Evolutionary conservation across 2,888 invertebrate genomes (phyloP), one percentile per base, ranked within the genome.

Genomic region (Cylindroiulus punctatus): DNA sequence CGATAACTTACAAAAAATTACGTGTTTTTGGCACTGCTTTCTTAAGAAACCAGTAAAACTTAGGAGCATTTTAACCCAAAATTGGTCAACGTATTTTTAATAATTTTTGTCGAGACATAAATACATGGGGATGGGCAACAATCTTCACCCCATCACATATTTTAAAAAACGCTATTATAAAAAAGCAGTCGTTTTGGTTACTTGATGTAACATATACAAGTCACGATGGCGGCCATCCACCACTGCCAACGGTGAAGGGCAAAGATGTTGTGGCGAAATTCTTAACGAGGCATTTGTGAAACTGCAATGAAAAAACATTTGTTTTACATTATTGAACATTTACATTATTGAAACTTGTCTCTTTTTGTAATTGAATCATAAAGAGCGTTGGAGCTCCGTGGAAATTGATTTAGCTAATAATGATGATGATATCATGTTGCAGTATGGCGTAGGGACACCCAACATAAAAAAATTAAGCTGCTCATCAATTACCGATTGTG

Each of bases 261-360:
- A 44, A 44, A 3, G 8, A 52, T 7, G n/a, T 52, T 52, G 52
- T 52, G 52, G n/a, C n/a, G n/a, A 52, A 52, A 52, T 52, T 52
- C 52, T 52, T 14, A 52, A n/a, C 52, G 8, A 14, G n/a, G n/a
- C 19, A 52, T 52, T n/a, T 4, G 52, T n/a, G n/a, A n/a, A 52
- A n/a, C 52, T 52, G 52, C 52, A 52, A 52, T n/a, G 19, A 52
- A 52, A 52, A 52, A 52, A n/a, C n/a, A n/a, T n/a, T n/a, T n/a
- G n/a, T n/a, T n/a, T n/a, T n/a, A n/a, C n/a, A n/a, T n/a, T n/a
- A n/a, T n/a, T n/a, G n/a, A n/a, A n/a, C n/a, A n/a, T n/a, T n/a
- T n/a, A n/a, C n/a, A n/a, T 36, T 36, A 36, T 36, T 36, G 36
- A 36, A 36, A 36, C 36, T 36, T 36, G 36, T 36, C 36, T 36